Percentiles rank a stretch among this genome's conserved stretches.
phyloP scores from a whole-genome alignment of 2,888 invertebrate species.

The Erannis defoliaria region DNA sequence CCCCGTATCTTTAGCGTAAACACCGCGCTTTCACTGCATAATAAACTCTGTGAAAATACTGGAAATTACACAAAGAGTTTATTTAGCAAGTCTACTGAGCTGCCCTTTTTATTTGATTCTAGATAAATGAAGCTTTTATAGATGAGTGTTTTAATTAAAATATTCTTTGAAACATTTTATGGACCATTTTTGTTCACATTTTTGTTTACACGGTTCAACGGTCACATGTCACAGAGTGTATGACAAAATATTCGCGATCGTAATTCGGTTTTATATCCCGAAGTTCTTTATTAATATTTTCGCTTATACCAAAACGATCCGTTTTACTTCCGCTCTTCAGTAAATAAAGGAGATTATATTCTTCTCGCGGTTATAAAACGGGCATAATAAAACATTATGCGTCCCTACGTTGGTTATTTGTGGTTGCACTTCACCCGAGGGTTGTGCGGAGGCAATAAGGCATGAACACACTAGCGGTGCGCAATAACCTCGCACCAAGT shows the following conservation, averaged over 20 bases:
- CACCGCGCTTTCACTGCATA: conserved; percentile 40
- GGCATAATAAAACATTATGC: conserved; percentile 80
- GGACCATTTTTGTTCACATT: conserved; percentile 15
- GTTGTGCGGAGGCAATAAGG: conserved; percentile 65
- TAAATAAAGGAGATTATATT: conserved; percentile 79
- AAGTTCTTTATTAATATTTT: conserved; percentile 60
- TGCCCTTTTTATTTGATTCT: conserved; percentile 30
- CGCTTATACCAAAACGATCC: conserved; percentile 62
- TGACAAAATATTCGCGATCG: conserved; percentile 40
- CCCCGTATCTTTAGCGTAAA: conserved; percentile 41
- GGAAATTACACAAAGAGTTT: conserved; percentile 30
- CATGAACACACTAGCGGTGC: conserved; percentile 58
- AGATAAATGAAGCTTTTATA: conserved; percentile 14
- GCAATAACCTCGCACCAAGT: conserved; percentile 60
- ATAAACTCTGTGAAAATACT: conserved; percentile 37
- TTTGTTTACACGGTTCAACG: conserved; percentile 11
- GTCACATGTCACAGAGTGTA: conserved; percentile 32
- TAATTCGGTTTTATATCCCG: conserved; percentile 43
- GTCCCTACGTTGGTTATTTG: conserved; percentile 73
- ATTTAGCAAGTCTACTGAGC: conserved; percentile 27
- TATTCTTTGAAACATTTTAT: conserved; percentile 1
- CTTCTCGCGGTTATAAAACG: conserved; percentile 77
- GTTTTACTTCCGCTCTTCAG: conserved; percentile 67
- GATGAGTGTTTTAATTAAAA: conserved; percentile 23
- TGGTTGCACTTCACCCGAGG: conserved; percentile 70